Percentiles rank a stretch among this genome's conserved stretches.
phyloP scores from a whole-genome alignment of 2,113 vertebrate species.

The Strix aluco region DNA sequence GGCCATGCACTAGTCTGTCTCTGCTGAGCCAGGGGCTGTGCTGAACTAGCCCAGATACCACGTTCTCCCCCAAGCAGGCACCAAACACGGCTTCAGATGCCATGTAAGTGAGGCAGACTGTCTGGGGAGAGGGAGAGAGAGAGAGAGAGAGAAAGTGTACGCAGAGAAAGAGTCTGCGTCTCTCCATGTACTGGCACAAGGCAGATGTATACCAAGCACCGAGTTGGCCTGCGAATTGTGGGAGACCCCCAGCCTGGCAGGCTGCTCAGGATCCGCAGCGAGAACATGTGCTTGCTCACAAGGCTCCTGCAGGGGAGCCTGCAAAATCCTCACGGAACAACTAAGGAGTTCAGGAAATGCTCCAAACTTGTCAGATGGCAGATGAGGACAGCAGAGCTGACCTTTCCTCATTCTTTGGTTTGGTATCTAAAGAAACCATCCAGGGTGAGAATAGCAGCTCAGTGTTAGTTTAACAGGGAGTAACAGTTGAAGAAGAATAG shows the following conservation, averaged over 20 bases:
- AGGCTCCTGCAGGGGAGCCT: not conserved
- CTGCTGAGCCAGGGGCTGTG: not conserved
- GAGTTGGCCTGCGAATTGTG: accelerated
- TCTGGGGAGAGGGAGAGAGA: not conserved
- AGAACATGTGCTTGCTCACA: not conserved
- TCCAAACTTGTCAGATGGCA: constrained; percentile 8
- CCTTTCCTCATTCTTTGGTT: not conserved
- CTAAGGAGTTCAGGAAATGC: not conserved
- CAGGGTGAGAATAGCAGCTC: not conserved
- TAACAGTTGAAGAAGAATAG: not conserved
- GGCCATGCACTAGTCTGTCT: not conserved
- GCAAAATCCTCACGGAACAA: not conserved
- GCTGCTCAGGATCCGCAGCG: not conserved
- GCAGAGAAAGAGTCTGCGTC: not conserved
- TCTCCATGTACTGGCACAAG: not conserved
- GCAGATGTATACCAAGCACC: not conserved
- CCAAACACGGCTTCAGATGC: not conserved
- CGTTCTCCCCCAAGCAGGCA: not conserved
- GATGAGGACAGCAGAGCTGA: not conserved
- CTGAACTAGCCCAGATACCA: not conserved
- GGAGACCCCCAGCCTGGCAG: not conserved
- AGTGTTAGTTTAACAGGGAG: not conserved
- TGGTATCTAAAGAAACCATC: not conserved
- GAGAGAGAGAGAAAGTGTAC: not conserved
- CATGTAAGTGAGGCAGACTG: not conserved